phyloP scores from a whole-genome alignment of 2,113 vertebrate genomes.

The Halichoeres trimaculatus region DNA sequence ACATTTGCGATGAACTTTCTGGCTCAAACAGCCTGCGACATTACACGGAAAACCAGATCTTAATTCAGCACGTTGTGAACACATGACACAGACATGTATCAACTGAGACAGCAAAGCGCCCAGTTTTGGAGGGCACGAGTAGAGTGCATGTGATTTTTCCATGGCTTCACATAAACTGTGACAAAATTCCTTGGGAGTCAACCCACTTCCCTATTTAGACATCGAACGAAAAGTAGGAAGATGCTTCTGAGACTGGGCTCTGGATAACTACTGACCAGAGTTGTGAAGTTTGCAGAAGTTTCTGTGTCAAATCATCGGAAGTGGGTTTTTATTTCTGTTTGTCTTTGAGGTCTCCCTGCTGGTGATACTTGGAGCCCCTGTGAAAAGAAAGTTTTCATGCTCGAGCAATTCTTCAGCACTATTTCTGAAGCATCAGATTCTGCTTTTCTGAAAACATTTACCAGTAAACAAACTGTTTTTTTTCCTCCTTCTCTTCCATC shows the following conservation, averaged over 20 bases:
- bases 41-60: conserved; percentile 6
- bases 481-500: neutral
- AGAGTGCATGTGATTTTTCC: conserved; percentile 43
- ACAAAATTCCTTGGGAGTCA: conserved; percentile 63
- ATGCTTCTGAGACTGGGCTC: conserved; percentile 35
- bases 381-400: neutral
- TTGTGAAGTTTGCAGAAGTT: conserved; percentile 24
- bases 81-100: conserved; percentile 24
- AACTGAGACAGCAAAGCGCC: conserved; percentile 6
- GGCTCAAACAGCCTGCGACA: neutral
- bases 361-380: neutral
- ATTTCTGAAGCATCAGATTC: conserved; percentile 7
- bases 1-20: conserved; percentile 8
- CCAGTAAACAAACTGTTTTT: conserved; percentile 18
- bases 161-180: conserved; percentile 35
- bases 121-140: conserved; percentile 37
- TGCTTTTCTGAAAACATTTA: neutral
- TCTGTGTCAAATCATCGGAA: conserved; percentile 36
- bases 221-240: conserved; percentile 38
- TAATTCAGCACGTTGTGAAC: conserved; percentile 8
- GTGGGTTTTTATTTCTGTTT: neutral
- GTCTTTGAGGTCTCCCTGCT: neutral
- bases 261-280: conserved; percentile 4
- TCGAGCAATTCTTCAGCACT: neutral
- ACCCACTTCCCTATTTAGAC: conserved; percentile 68